Evolutionary conservation across 2,888 invertebrate genomes (phyloP).

Genomic region (Melitaea athalia): DNA sequence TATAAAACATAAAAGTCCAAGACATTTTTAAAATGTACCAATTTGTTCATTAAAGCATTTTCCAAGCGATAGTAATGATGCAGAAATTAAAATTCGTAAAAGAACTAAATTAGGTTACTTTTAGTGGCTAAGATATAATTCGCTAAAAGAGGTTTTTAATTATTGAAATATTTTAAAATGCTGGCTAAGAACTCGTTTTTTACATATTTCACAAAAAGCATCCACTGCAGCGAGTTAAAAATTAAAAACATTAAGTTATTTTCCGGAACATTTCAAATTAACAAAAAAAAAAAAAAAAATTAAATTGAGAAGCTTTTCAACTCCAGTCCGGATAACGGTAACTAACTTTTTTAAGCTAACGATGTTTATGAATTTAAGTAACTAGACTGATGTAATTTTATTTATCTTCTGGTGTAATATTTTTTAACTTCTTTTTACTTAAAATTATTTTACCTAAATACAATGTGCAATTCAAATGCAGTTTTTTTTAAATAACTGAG

Average conservation of each 20-base stretch:
- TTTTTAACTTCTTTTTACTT: conserved; percentile 20
- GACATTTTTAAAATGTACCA: no score
- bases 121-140: conserved; percentile 11
- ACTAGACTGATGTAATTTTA: conserved; percentile 22
- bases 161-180: conserved; percentile 17
- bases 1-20: no score
- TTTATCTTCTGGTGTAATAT: neutral
- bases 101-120: neutral
- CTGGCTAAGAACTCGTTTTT: neutral
- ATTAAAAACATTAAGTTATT: conserved; percentile 29
- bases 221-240: conserved; percentile 16
- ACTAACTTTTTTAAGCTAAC: conserved; percentile 29
- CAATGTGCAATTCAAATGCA: neutral
- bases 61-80: no score
- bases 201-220: conserved; percentile 7
- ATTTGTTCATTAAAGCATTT: no score
- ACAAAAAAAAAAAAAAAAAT: conserved; percentile 22
- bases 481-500: no score
- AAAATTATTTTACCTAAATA: conserved; percentile 19
- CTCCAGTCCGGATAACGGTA: conserved; percentile 26
- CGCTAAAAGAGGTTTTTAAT: conserved; percentile 12
- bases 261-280: conserved; percentile 24
- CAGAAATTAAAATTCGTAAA: neutral
- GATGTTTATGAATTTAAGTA: conserved; percentile 28
- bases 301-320: conserved; percentile 14